Base-by-base conservation (phyloP, 2,113 vertebrate species). In the Albula glossodonta region DNA sequence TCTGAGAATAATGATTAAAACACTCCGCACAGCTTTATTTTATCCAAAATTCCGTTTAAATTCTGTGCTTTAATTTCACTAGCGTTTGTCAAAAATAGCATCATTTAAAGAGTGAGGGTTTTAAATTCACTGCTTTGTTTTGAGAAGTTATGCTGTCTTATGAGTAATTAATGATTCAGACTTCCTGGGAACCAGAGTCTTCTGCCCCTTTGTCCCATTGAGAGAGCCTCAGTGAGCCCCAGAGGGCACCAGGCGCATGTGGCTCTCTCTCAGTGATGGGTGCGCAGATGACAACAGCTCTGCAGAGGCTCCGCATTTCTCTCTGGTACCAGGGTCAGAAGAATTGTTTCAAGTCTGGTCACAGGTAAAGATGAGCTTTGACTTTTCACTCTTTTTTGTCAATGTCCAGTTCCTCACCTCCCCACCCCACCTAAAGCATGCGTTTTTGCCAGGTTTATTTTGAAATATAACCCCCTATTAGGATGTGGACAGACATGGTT, bases 341-440 rank as follows among this genome's bases (percentile, higher is more conserved):
- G 81, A 83, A 60, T 48, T 63, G 5, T 31, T 83, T 83, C 52
- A 60, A 41, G 63, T 57, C 81, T 83, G 52, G 81, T 48, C 57
- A 51, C 81, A 83, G 81, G 81, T 83, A 83, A 83, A 60, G 80
- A 52, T 25, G 52, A 60, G 8, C 19, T 48, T 52, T 17, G 1
- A 48, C 4, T 83, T 60, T 83, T 12, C n/a, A 4, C 57, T 19
- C 49, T 60, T 48, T 48, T 41, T 83, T 83, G n/a, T 60, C 11
- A 11, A 17, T 60, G 56, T 60, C 0, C 10, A 74, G n/a, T 74
- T 74, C 66, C n/a, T n/a, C n/a, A n/a, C n/a, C n/a, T n/a, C n/a
- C 22, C 9, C 66, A 22, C 66, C 9, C 66, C 6, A 74, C 22
- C n/a, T n/a, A 63, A 63, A 63, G 60, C 17, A 22, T 63, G 22